Evolutionary conservation across 2,113 vertebrate species (phyloP).

Genomic region (Lonchura striata): DNA sequence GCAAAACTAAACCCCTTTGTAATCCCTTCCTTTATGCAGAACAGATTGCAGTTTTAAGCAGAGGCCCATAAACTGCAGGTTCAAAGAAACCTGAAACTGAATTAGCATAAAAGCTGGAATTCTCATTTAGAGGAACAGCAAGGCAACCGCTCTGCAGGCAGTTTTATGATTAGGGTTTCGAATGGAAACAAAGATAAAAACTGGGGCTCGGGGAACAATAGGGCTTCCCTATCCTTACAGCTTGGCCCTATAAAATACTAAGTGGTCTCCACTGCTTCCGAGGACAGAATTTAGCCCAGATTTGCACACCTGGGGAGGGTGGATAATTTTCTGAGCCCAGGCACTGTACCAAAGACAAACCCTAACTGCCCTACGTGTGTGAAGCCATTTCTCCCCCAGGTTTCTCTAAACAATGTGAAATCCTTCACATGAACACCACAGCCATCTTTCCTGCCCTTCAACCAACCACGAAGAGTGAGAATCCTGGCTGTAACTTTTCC

Average conservation of each 20-base stretch:
- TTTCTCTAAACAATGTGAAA: neutral
- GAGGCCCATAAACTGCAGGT: slow-evolving; percentile 75
- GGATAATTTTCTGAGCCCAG: neutral
- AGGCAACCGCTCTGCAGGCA: slow-evolving; percentile 74
- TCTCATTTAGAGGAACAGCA: slow-evolving; percentile 76
- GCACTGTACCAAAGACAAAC: neutral
- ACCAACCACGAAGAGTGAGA: neutral
- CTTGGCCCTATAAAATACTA: slow-evolving; percentile 13
- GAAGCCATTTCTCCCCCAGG: neutral
- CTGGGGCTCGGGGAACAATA: slow-evolving; percentile 35
- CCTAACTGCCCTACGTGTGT: neutral
- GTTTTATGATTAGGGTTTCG: slow-evolving; percentile 71
- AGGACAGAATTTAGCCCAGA: neutral
- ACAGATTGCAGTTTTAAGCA: slow-evolving; percentile 79
- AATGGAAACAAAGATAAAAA: slow-evolving; percentile 71
- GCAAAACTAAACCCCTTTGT: slow-evolving; percentile 73
- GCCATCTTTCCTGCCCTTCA: neutral
- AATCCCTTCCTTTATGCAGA: slow-evolving; percentile 79
- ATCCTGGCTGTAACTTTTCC: neutral
- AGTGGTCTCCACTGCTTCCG: neutral
- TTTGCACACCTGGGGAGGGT: neutral
- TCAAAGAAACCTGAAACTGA: slow-evolving; percentile 79
- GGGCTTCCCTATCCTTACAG: neutral
- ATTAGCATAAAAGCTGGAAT: slow-evolving; percentile 83
- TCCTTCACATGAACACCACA: neutral